phyloP scores from a whole-genome alignment of 2,113 vertebrate species.

The Tonatia bakeri region DNA sequence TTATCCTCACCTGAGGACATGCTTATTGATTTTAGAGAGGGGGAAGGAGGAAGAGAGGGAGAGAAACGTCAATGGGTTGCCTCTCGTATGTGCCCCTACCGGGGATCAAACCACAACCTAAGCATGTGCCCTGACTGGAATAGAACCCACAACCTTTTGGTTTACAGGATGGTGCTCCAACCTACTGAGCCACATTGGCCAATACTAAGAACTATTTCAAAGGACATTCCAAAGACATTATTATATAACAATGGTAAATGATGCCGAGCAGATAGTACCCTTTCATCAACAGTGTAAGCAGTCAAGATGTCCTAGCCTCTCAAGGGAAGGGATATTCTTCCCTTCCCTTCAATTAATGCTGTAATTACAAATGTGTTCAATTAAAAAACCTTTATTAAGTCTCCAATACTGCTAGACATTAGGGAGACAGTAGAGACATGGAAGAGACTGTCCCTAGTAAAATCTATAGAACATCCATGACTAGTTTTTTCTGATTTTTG shows the following conservation, averaged over 20 bases:
- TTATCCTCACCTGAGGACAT: too few relatives aligned
- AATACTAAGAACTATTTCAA: neutral
- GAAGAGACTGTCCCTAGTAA: neutral
- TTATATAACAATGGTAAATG: neutral
- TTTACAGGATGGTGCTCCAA: too few relatives aligned
- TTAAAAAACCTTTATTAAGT: slow-evolving; percentile 15
- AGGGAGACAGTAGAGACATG: neutral
- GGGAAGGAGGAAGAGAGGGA: too few relatives aligned
- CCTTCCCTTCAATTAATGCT: neutral
- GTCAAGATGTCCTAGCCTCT: neutral
- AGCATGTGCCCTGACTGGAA: too few relatives aligned
- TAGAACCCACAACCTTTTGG: too few relatives aligned
- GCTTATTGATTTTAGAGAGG: too few relatives aligned
- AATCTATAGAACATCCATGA: neutral
- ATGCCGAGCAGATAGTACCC: neutral
- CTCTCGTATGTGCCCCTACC: too few relatives aligned
- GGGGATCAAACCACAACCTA: too few relatives aligned
- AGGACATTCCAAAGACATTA: slow-evolving; percentile 6
- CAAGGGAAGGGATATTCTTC: too few relatives aligned
- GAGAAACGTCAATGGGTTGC: too few relatives aligned
- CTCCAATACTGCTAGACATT: neutral
- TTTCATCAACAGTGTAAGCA: neutral
- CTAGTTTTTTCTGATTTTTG: neutral
- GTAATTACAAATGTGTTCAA: neutral
- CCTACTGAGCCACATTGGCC: too few relatives aligned